phyloP scores from a whole-genome alignment of 2,113 vertebrate species.

The Caranx ignobilis region DNA sequence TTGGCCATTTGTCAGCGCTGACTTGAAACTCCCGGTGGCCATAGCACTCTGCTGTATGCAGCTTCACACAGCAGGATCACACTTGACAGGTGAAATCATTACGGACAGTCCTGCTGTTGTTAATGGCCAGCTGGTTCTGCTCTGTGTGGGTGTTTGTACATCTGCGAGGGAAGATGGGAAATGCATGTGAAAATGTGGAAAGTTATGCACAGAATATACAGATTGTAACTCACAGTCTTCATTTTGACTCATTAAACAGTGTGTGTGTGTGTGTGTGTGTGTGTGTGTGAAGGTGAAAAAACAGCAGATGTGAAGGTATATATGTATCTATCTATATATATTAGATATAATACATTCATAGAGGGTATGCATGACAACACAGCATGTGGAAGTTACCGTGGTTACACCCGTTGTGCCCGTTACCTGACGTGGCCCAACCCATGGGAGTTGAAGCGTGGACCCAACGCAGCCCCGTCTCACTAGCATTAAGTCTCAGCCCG shows the following conservation, averaged over 20 bases:
- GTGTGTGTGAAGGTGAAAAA: background rate
- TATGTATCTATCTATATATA: background rate
- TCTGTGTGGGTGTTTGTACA: slow-evolving; percentile 29
- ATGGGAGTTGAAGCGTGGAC: too few species aligned
- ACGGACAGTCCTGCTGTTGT: slow-evolving; percentile 47
- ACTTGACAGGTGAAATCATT: slow-evolving; percentile 76
- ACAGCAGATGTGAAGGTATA: background rate
- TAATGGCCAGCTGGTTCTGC: slow-evolving; percentile 59
- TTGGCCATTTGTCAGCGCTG: slow-evolving; percentile 79
- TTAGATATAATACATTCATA: too few species aligned
- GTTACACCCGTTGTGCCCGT: too few species aligned
- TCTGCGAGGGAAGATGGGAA: slow-evolving; percentile 25
- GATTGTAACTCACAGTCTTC: background rate
- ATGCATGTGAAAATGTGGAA: slow-evolving; percentile 50
- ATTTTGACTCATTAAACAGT: background rate
- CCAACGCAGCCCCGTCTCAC: too few species aligned
- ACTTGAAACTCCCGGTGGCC: slow-evolving; percentile 76
- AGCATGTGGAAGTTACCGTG: too few species aligned
- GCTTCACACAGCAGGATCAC: slow-evolving; percentile 53
- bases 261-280: background rate
- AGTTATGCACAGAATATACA: slow-evolving; percentile 19
- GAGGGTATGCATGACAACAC: too few species aligned
- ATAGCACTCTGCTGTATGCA: slow-evolving; percentile 58
- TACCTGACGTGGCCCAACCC: too few species aligned
- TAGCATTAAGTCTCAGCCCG: too few species aligned